Conservation (phyloP, 1,140 invertebrate species). For the Macrocentrus cingulum region DNA sequence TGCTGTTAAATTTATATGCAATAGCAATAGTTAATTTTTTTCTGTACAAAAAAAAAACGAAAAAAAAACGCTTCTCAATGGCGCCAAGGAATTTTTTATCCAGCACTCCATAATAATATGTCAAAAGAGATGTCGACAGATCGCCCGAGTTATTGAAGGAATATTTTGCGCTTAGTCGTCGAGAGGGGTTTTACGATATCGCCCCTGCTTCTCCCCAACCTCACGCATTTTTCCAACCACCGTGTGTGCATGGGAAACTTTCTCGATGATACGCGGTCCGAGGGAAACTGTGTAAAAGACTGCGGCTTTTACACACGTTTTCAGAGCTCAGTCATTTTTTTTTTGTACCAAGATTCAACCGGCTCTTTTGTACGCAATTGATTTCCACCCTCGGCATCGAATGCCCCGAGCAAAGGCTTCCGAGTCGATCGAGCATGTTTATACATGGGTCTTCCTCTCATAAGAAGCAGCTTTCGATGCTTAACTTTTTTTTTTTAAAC, state of each 20-base stretch:
- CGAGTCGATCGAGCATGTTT: not conserved
- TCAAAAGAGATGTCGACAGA: conserved; percentile 45
- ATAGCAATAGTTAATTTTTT: no score
- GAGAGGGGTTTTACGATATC: no score
- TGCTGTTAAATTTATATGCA: no score
- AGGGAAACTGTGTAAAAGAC: not conserved
- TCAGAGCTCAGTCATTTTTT: conserved; percentile 12
- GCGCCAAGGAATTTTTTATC: no score
- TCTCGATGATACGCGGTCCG: not conserved
- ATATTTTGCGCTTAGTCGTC: conserved; percentile 32
- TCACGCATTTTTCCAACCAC: conserved; percentile 25
- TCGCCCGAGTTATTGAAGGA: conserved; percentile 49
- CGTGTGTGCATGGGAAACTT: not conserved
- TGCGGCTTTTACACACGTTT: conserved; percentile 17
- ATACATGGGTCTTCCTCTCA: not conserved
- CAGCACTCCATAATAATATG: conserved; percentile 53
- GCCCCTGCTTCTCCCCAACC: conserved; percentile 29
- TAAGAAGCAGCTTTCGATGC: not conserved
- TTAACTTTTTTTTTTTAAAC: not conserved
- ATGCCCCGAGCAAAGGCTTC: not conserved
- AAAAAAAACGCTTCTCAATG: no score
- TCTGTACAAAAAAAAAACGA: no score
- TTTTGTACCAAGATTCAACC: conserved; percentile 11
- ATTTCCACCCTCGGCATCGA: conserved; percentile 16
- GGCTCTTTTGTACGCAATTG: conserved; percentile 28